These are phyloP conservation scores for Euthynnus affinis DNA, from an alignment of 2,797 vertebrate species.

Conservation along the genomic window DNA sequence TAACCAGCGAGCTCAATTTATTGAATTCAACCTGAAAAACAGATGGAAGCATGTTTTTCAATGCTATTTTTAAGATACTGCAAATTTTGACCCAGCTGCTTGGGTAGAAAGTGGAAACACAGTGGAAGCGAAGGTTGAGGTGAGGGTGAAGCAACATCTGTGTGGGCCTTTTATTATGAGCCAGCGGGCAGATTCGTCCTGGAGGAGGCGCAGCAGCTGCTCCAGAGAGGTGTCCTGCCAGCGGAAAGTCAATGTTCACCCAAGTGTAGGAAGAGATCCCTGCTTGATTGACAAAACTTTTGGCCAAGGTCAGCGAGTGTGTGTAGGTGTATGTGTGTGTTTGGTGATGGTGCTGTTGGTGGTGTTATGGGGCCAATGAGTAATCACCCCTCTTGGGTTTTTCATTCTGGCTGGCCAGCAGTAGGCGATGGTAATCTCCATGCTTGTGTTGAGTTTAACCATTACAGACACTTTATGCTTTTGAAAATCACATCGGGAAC, in stretches of 20 bases:
- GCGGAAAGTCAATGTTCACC: conserved; percentile 63
- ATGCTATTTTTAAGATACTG: not conserved
- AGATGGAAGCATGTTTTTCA: conserved; percentile 7
- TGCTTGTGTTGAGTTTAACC: conserved; percentile 46
- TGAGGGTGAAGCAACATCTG: conserved; percentile 63
- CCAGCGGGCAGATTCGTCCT: conserved; percentile 58
- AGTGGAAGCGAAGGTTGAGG: too few species aligned
- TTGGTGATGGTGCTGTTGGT: conserved; percentile 6
- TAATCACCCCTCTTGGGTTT: conserved; percentile 50
- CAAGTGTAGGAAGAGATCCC: conserved; percentile 53
- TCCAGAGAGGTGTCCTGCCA: conserved; percentile 58
- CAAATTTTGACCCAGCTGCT: conserved; percentile 21
- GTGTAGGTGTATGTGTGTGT: not conserved
- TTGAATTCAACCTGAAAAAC: conserved; percentile 5
- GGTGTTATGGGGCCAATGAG: conserved; percentile 45
- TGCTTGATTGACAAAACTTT: conserved; percentile 69
- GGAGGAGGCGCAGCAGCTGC: conserved; percentile 63
- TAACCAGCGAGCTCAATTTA: too few species aligned
- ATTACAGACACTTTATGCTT: conserved; percentile 45
- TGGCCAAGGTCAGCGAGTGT: conserved; percentile 64
- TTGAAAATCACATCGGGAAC: conserved; percentile 57
- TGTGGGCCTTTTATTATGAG: conserved; percentile 53
- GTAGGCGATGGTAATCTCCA: conserved; percentile 52
- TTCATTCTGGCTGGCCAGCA: conserved; percentile 33
- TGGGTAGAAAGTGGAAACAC: not conserved